These are phyloP conservation scores for Semicossyphus pulcher DNA, from an alignment of 2,113 vertebrate genomes.

Conservation along the genomic window DNA sequence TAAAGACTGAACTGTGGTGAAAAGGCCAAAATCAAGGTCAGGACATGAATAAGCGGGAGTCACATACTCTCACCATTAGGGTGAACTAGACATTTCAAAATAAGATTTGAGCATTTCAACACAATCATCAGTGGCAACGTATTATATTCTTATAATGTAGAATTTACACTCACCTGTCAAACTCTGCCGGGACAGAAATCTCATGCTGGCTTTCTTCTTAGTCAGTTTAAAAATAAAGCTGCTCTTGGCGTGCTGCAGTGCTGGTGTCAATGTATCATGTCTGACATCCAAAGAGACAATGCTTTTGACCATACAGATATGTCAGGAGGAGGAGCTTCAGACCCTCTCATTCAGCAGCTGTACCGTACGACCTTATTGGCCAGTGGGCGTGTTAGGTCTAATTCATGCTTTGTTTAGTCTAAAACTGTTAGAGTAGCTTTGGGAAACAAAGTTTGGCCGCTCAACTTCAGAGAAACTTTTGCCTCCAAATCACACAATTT, in stretches of 20 bases:
- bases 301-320: slow-evolving; percentile 51
- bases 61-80: not conserved
- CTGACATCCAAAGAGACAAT: slow-evolving; percentile 37
- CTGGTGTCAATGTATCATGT: slow-evolving; percentile 38
- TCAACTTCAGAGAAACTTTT: not conserved
- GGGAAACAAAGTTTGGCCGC: not conserved
- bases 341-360: slow-evolving; percentile 21
- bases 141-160: too few species aligned
- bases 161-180: slow-evolving; percentile 67
- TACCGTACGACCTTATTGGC: not conserved
- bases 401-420: slow-evolving; percentile 37
- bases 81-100: slow-evolving; percentile 4
- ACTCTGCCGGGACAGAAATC: slow-evolving; percentile 20
- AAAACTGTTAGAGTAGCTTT: not conserved
- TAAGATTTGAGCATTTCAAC: not conserved
- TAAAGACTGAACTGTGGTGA: not conserved
- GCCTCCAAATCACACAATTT: not conserved
- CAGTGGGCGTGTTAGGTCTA: slow-evolving; percentile 31
- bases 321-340: slow-evolving; percentile 72
- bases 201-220: slow-evolving; percentile 62
- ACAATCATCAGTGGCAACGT: not conserved
- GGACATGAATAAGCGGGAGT: not conserved
- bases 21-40: not conserved
- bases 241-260: slow-evolving; percentile 30
- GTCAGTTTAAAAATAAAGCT: slow-evolving; percentile 10